Conservation (phyloP, 2,888 invertebrate species). For the Clitarchus hookeri region DNA sequence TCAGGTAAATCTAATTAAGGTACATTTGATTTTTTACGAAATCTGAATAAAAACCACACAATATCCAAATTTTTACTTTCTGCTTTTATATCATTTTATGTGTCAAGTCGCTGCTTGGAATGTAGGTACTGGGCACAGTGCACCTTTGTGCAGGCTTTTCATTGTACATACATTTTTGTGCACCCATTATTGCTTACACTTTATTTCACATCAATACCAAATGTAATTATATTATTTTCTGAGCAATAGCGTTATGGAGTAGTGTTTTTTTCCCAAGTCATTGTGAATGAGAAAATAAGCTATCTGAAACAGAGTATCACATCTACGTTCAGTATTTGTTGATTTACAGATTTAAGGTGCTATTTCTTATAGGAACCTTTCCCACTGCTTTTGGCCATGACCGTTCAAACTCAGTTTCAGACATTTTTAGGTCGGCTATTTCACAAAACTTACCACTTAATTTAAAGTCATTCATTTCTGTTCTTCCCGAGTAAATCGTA, state of each 20-base stretch:
- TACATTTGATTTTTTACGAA: background rate
- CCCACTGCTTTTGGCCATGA: background rate
- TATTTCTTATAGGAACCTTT: background rate
- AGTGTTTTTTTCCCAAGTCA: slow-evolving; percentile 15
- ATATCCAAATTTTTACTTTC: background rate
- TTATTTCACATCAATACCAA: background rate
- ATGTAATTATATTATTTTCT: background rate
- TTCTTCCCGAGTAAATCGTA: background rate
- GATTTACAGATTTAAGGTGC: background rate
- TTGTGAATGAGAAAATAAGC: background rate
- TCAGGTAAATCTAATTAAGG: background rate
- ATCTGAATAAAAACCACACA: background rate
- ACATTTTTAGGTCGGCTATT: background rate
- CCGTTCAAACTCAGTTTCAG: background rate
- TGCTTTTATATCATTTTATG: background rate
- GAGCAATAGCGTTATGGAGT: background rate
- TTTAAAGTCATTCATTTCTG: background rate
- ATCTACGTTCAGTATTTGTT: background rate
- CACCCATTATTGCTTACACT: background rate
- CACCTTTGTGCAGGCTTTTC: background rate
- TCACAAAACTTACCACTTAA: background rate
- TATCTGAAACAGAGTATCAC: background rate
- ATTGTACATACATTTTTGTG: background rate
- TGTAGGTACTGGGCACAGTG: background rate
- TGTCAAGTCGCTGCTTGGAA: background rate